Percentiles rank a stretch among this genome's conserved stretches.
Evolutionary conservation across 2,888 invertebrate species (phyloP).

Genomic region (Ophion ventricosus): DNA sequence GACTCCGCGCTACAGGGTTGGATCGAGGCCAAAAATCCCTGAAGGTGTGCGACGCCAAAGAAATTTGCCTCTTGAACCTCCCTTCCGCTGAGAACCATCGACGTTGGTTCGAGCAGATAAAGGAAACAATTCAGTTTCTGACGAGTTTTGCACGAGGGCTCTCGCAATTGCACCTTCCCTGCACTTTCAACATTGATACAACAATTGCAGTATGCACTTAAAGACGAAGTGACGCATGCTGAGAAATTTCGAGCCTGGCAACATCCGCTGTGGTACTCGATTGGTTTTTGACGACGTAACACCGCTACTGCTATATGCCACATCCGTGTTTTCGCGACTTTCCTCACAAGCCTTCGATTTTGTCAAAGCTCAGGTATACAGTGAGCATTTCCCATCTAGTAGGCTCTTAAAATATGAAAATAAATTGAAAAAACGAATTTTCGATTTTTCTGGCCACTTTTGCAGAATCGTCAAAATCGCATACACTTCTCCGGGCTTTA

Average conservation of each 20-base stretch:
- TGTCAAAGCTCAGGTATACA: not conserved
- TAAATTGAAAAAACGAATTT: too few relatives aligned
- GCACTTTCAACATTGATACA: not conserved
- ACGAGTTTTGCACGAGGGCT: conserved; percentile 19
- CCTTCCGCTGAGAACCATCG: conserved; percentile 19
- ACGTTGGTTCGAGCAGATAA: conserved; percentile 2
- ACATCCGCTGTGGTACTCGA: too few relatives aligned
- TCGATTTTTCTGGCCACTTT: too few relatives aligned
- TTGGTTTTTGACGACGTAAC: too few relatives aligned
- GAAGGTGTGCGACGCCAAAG: conserved; percentile 33
- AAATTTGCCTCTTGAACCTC: conserved; percentile 36
- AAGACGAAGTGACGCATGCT: not conserved
- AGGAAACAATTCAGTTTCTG: not conserved
- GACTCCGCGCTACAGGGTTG: conserved; percentile 22
- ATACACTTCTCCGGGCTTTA: too few relatives aligned
- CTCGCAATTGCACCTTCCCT: not conserved
- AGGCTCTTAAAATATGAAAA: too few relatives aligned
- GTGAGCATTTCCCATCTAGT: too few relatives aligned
- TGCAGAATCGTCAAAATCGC: too few relatives aligned
- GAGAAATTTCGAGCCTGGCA: too few relatives aligned
- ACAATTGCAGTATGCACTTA: not conserved
- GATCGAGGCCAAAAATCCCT: conserved; percentile 40
- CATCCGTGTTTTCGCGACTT: not conserved
- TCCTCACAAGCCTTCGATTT: not conserved
- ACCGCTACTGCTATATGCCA: not conserved